Evolutionary conservation across 1,140 invertebrate species (phyloP), one percentile per base, ranked within the genome.

Genomic region (Gonatopus flavifemur): DNA sequence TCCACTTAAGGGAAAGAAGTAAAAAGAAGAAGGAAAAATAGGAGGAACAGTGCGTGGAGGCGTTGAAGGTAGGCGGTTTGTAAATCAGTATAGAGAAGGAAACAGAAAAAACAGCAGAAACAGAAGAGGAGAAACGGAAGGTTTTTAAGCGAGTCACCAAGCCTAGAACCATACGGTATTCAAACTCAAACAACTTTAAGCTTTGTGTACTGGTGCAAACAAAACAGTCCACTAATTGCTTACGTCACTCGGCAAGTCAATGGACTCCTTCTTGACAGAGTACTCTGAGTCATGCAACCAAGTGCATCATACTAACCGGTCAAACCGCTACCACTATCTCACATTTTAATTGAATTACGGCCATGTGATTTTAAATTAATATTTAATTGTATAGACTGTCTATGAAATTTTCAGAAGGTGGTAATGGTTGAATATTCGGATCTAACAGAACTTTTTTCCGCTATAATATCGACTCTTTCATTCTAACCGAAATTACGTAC

Each of bases 141-240:
- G 50, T 50, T 61, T 62, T 41, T 48, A 61, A 47, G 51, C 55
- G 55, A 62, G 60, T 62, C 59, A 57, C 59, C 46, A 59, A 62
- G 59, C 57, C 54, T 60, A 59, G 59, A 58, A 54, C 53, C 60
- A 64, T 63, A 66, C 65, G 58, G n/a, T 67, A 66, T 61, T 61
- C 60, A 44, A 64, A 64, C 59, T 68, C 67, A 68, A 70, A 70
- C 66, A 70, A 68, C 66, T 68, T 70, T 61, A 66, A 70, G 56
- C 59, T 54, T 55, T 64, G 59, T 63, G 66, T 62, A 67, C 66
- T 57, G 62, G 66, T 64, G 68, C 70, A 72, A 72, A 72, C 70
- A 72, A 74, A 73, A 74, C 70, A 69, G 67, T 68, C 62, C 67
- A 66, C 72, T 75, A 75, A 75, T 75, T 73, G 70, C 72, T 75